Conservation (phyloP, 2,888 invertebrate genomes). For the Drosophila imparisetae region DNA sequence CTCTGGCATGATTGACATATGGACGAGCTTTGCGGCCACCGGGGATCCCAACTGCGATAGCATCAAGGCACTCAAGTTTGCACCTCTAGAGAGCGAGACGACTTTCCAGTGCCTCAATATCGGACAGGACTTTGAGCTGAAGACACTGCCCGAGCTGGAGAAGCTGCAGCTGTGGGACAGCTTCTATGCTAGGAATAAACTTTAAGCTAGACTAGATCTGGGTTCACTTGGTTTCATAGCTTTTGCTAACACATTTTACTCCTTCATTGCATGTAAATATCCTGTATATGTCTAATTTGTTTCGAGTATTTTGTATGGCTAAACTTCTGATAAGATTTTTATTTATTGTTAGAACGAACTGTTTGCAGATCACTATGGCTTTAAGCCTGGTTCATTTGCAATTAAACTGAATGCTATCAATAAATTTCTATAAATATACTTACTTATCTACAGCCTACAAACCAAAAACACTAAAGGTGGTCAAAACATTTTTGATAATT, state of each 20-base stretch:
- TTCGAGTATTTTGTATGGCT: constrained; percentile 19
- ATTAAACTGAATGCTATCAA: neutral
- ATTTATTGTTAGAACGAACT: constrained; percentile 21
- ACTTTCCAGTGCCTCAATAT: constrained; percentile 81
- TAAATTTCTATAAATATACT: neutral
- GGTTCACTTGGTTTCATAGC: constrained; percentile 49
- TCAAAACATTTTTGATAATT: neutral
- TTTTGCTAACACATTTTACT: constrained; percentile 49
- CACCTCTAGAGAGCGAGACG: constrained; percentile 58
- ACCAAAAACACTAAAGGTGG: neutral
- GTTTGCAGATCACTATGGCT: neutral
- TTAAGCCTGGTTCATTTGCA: constrained; percentile 9
- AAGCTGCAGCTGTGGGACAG: constrained; percentile 81
- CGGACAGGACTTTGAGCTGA: constrained; percentile 68
- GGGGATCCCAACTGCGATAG: constrained; percentile 80
- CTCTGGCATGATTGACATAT: constrained; percentile 78
- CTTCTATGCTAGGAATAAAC: constrained; percentile 73
- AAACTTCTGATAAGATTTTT: constrained; percentile 15
- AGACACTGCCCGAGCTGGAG: constrained; percentile 75
- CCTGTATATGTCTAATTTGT: constrained; percentile 41
- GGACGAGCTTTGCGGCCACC: constrained; percentile 81
- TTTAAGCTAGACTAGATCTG: constrained; percentile 49
- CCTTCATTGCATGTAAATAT: constrained; percentile 33
- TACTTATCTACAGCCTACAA: neutral
- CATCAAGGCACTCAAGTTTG: constrained; percentile 59